Conservation (phyloP, 2,113 vertebrate genomes). For the Hydrolagus affinis region DNA sequence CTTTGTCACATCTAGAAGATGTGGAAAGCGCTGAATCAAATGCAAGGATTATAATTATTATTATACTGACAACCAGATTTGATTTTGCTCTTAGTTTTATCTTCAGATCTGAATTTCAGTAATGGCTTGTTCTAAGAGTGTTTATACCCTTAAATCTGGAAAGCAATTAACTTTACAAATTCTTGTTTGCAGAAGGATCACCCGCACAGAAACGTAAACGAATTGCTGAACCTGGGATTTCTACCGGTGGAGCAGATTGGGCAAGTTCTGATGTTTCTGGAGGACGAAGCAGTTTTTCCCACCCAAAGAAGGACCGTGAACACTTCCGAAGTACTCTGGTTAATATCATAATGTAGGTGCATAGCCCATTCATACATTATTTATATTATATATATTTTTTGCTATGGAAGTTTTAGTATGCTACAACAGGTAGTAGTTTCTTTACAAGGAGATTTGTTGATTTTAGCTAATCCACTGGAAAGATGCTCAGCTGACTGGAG, state of each 20-base stretch:
- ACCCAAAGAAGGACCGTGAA: constrained; percentile 45
- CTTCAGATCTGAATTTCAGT: not conserved
- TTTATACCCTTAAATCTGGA: not conserved
- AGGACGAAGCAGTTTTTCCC: constrained; percentile 35
- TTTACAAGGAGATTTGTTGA: not conserved
- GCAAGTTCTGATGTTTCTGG: constrained; percentile 37
- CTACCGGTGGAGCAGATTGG: constrained; percentile 32
- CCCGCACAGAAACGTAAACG: constrained; percentile 24
- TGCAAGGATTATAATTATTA: too few species aligned
- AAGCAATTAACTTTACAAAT: not conserved
- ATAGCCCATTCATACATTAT: not conserved
- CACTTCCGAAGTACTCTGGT: constrained; percentile 60
- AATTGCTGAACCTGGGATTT: constrained; percentile 22
- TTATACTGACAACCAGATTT: not conserved
- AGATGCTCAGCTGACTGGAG: not conserved
- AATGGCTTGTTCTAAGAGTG: not conserved
- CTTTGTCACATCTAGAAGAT: too few species aligned
- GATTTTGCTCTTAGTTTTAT: not conserved
- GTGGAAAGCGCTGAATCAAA: too few species aligned
- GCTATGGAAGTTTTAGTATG: not conserved
- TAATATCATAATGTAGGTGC: constrained; percentile 56
- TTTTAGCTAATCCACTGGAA: not conserved
- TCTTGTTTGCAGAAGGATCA: constrained; percentile 35
- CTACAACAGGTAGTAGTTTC: not conserved
- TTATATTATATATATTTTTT: not conserved